phyloP scores from a whole-genome alignment of 2,797 vertebrate genomes.

The Lepus townsendii region DNA sequence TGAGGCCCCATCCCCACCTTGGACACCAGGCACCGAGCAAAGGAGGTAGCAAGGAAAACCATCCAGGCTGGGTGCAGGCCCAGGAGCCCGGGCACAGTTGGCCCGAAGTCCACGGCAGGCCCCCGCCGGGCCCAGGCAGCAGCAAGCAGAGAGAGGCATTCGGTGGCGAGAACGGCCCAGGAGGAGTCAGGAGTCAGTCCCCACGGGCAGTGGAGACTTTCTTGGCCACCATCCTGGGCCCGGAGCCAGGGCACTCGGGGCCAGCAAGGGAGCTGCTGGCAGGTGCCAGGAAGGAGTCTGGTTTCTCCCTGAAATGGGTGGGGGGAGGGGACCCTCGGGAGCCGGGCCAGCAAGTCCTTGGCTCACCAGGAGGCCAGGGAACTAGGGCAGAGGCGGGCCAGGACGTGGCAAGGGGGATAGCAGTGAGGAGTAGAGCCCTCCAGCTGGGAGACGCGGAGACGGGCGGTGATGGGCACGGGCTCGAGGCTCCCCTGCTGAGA shows the following conservation, averaged over 20 bases:
- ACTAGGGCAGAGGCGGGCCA: not conserved
- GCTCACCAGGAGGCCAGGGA: slow-evolving; percentile 2
- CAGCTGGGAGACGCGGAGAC: not conserved
- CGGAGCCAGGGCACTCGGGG: not conserved
- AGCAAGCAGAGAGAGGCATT: not conserved
- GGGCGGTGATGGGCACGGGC: rapidly evolving
- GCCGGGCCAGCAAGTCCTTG: not conserved
- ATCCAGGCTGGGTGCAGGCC: not conserved
- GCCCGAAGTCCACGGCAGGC: not conserved
- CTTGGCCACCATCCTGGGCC: not conserved
- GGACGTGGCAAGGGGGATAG: not conserved
- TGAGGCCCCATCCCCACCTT: rapidly evolving
- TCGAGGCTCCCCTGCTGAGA: not conserved
- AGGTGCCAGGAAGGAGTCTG: slow-evolving; percentile 29
- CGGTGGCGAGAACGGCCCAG: too few relatives aligned
- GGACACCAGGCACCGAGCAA: not conserved
- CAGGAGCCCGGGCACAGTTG: not conserved
- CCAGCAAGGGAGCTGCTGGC: not conserved
- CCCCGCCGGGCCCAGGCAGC: not conserved
- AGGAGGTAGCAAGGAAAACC: not conserved
- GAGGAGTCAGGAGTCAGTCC: not conserved
- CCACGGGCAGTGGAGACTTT: not conserved
- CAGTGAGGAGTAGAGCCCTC: not conserved
- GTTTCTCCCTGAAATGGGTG: slow-evolving; percentile 47
- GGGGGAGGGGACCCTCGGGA: not conserved